Evolutionary conservation across 2,113 vertebrate species (phyloP).

Genomic region (Mormyrus iriodes): DNA sequence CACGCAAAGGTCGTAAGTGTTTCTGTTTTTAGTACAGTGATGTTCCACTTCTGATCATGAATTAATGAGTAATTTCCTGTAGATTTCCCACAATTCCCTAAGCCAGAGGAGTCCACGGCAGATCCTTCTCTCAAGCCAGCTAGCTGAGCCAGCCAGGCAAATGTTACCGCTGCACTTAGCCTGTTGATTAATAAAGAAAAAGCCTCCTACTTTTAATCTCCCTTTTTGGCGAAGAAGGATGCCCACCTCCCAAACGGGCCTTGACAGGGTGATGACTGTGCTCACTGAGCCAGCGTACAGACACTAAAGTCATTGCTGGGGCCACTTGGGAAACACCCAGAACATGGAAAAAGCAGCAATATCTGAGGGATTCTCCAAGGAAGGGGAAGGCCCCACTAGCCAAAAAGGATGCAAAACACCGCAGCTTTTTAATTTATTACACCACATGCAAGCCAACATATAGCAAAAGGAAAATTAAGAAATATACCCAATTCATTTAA

Average conservation of each 20-base stretch:
- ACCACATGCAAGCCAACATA: slow-evolving; percentile 56
- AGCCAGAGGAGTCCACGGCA: neutral
- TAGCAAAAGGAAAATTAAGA: slow-evolving; percentile 45
- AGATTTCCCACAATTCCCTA: neutral
- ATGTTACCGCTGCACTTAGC: neutral
- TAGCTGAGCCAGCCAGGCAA: neutral
- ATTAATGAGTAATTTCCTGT: neutral
- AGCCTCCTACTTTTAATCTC: neutral
- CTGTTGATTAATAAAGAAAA: neutral
- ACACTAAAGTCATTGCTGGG: neutral
- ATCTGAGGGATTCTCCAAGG: neutral
- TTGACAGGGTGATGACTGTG: neutral
- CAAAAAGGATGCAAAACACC: slow-evolving; percentile 41
- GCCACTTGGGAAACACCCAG: neutral
- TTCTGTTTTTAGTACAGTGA: neutral
- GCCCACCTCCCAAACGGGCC: neutral
- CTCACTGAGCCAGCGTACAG: neutral
- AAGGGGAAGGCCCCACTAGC: neutral
- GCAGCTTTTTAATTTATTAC: slow-evolving; percentile 69
- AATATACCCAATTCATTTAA: neutral
- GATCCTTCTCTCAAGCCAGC: neutral
- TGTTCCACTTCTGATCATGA: neutral
- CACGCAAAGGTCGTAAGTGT: neutral
- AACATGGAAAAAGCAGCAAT: neutral
- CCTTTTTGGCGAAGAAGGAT: neutral